phyloP scores from a whole-genome alignment of 1,140 invertebrate species.

The Cyclina sinensis region DNA sequence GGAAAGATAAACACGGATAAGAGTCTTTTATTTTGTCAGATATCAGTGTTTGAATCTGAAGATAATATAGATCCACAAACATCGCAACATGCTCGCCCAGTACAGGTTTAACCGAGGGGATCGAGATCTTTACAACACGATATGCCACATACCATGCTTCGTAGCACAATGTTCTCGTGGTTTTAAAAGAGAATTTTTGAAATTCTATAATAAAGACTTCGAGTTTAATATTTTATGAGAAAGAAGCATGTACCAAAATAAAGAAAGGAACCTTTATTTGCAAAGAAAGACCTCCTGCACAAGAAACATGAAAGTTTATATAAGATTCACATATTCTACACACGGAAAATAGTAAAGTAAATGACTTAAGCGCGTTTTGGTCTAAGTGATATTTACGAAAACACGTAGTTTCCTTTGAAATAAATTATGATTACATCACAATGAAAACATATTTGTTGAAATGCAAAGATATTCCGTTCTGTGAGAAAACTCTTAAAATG shows the following conservation, averaged over 20 bases:
- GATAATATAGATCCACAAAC: constrained; percentile 33
- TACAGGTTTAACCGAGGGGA: constrained; percentile 32
- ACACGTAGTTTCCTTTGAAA: background rate
- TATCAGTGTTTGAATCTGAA: constrained; percentile 54
- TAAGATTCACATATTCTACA: too few species aligned
- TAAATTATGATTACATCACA: background rate
- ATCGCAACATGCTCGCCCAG: constrained; percentile 12
- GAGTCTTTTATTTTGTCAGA: constrained; percentile 54
- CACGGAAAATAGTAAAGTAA: too few species aligned
- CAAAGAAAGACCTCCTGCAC: too few species aligned
- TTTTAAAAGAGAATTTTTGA: background rate
- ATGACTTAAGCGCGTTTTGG: too few species aligned
- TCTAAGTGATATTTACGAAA: too few species aligned
- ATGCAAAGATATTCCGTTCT: background rate
- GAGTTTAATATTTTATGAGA: too few species aligned
- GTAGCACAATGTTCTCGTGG: background rate
- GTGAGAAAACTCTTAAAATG: background rate
- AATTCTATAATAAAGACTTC: background rate
- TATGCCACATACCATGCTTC: background rate
- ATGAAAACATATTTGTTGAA: background rate
- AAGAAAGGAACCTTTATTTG: too few species aligned
- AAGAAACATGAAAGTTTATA: too few species aligned
- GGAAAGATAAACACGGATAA: constrained; percentile 48
- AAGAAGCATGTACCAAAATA: too few species aligned
- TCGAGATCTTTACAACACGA: constrained; percentile 33